phyloP scores from a whole-genome alignment of 2,113 vertebrate species.

The Oryctolagus cuniculus region mOryCun1.1 NC_091445.1:94203501-94204000 shows the following conservation, averaged over 20 bases:
- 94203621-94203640: neutral
- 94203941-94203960: neutral
- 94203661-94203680: neutral
- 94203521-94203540: too few species aligned
- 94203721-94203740: neutral
- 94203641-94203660: neutral
- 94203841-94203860: neutral
- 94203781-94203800: neutral
- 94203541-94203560: too few species aligned
- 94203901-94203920: accelerated
- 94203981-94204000: too few species aligned
- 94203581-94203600: too few species aligned
- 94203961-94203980: neutral
- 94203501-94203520: too few species aligned
- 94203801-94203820: neutral
- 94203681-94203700: neutral
- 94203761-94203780: neutral
- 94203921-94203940: neutral
- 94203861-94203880: neutral
- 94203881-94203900: neutral
- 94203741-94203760: neutral
- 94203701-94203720: too few species aligned
- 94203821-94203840: neutral
- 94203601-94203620: neutral
- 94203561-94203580: too few species aligned